A percentile compares a stretch with the other conserved stretches of the same genome.
phyloP scores from a whole-genome alignment of 2,797 vertebrate genomes.

The Paguma larvata region DNA sequence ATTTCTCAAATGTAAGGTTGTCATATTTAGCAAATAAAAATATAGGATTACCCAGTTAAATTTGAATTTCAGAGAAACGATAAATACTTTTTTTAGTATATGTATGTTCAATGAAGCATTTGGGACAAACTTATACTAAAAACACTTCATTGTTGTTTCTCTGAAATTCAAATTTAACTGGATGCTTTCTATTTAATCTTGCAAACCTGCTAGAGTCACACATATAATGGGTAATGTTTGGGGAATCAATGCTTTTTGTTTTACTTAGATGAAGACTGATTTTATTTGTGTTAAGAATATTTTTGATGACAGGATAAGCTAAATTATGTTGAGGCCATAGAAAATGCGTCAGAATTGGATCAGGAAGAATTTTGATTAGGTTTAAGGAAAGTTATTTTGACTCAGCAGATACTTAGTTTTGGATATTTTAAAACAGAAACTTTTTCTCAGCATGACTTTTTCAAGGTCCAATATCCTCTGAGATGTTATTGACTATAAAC shows the following conservation, averaged over 20 bases:
- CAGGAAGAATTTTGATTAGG: background rate
- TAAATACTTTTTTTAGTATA: background rate
- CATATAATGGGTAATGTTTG: background rate
- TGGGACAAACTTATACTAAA: background rate
- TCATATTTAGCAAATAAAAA: background rate
- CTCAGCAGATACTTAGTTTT: background rate
- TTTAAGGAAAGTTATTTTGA: constrained; percentile 13
- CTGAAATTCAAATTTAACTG: background rate
- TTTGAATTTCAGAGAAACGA: constrained; percentile 21
- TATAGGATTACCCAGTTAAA: background rate
- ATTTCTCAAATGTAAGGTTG: background rate
- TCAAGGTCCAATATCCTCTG: background rate
- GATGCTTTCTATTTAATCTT: background rate
- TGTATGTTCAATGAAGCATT: background rate
- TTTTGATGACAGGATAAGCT: constrained; percentile 35
- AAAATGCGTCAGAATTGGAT: background rate
- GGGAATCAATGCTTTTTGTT: background rate
- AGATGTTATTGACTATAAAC: background rate
- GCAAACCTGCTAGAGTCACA: background rate
- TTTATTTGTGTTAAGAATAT: constrained; percentile 30
- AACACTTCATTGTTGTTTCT: background rate
- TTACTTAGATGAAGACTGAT: constrained; percentile 54
- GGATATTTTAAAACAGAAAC: background rate
- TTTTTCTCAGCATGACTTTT: background rate
- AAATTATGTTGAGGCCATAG: background rate